Base-by-base conservation (phyloP, 1,140 invertebrate species). In the Stenopsyche tienmushanensis region DNA sequence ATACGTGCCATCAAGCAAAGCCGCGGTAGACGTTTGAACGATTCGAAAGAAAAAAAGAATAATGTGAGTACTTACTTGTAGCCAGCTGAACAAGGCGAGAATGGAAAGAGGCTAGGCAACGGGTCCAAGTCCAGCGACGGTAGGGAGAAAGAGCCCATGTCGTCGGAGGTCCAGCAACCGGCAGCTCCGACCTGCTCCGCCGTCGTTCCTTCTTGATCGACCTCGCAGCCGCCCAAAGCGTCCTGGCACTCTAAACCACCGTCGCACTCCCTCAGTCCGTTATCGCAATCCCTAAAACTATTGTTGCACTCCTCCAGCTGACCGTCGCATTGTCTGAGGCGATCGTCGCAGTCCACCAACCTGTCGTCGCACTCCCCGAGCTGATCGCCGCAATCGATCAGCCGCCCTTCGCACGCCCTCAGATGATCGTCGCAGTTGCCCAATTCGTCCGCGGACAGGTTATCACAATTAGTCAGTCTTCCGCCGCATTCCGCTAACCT, bases 141-240 rank as follows among this genome's bases (percentile, higher is more conserved):
- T 47, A 91, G 74, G 1, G 89, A 88, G 76, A 92, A 91, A 18
- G 89, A 89, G 24, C 87, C 88, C 89, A 91, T 91, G 72, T 91
- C 90, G 76, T 90, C 89, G 34, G 82, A 78, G 71, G 85, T 83
- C 85, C 88, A 89, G 71, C 83, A 85, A 24, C 72, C 72, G 73
- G 67, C 59, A 72, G 72, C 73, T 66, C 74, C 75, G 34, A 42
- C 24, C 9, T 57, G 53, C 41, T 72, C 62, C n/a, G 47, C 74
- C n/a, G 75, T 72, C n/a, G 26, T 52, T 18, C 1, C 24, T 25
- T 63, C 72, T 26, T 45, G 74, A 73, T 57, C 77, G 74, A 71
- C 77, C 75, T 29, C 73, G 73, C 67, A 59, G 42, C 60, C 62
- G 21, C 59, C 60, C 26, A 54, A 65, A 17, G 34, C 57, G n/a